These are phyloP conservation scores for Notoglanidium macrostoma DNA, from an alignment of 2,797 vertebrate species.

Conservation along the genomic window DNA sequence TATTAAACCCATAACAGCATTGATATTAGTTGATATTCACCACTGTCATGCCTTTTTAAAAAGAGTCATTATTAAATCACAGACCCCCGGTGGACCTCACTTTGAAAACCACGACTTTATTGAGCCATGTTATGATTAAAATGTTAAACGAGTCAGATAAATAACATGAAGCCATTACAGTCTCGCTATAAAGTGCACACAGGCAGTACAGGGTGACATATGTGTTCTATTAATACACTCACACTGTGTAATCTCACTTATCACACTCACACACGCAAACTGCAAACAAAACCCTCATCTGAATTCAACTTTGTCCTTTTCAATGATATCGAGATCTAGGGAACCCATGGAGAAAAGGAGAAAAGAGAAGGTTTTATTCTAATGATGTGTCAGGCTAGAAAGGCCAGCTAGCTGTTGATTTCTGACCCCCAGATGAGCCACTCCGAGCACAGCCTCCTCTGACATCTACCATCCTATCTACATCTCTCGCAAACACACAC, in stretches of 20 bases:
- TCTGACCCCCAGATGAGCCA: conserved; percentile 73
- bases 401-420: conserved; percentile 74
- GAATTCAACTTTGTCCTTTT: conserved; percentile 39
- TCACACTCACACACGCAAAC: conserved; percentile 11
- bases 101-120: background rate
- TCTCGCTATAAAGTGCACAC: background rate
- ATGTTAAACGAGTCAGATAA: conserved; percentile 8
- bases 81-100: background rate
- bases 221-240: background rate
- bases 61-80: background rate
- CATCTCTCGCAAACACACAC: background rate
- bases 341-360: conserved; percentile 5
- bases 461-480: conserved; percentile 60
- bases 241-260: conserved; percentile 35
- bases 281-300: conserved; percentile 35
- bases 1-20: background rate
- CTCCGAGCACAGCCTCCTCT: conserved; percentile 77
- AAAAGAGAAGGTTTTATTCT: conserved; percentile 29
- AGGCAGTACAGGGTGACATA: background rate
- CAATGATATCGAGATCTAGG: conserved; percentile 31
- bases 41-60: background rate
- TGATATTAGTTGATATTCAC: background rate
- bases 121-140: background rate
- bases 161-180: background rate
- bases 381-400: conserved; percentile 56